phyloP scores from a whole-genome alignment of 2,797 vertebrate species.

The Cirrhinus mrigala region DNA sequence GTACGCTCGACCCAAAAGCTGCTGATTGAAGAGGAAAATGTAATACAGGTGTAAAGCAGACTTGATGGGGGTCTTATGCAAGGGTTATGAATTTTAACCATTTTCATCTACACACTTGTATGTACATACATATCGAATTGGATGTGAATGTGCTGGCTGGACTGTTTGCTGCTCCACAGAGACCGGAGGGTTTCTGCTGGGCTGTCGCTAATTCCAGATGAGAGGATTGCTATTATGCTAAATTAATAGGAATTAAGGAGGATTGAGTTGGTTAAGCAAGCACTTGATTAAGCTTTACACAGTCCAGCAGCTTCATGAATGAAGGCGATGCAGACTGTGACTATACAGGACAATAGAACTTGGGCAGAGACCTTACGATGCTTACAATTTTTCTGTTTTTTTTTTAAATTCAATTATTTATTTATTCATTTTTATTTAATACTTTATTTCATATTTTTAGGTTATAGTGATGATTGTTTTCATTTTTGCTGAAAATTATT shows the following conservation, averaged over 20 bases:
- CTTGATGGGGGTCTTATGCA: slow-evolving; percentile 85
- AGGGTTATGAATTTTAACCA: slow-evolving; percentile 87
- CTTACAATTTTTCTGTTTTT: too few relatives aligned
- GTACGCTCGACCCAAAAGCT: slow-evolving; percentile 76
- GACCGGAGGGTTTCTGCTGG: slow-evolving; percentile 76
- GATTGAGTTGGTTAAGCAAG: slow-evolving; percentile 85
- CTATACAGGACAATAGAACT: slow-evolving; percentile 39
- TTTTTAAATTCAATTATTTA: too few relatives aligned
- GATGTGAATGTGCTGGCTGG: slow-evolving; percentile 79
- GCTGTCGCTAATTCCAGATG: slow-evolving; percentile 81
- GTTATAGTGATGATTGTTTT: background rate
- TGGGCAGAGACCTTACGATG: slow-evolving; percentile 6
- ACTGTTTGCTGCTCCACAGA: slow-evolving; percentile 77
- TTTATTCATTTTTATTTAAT: too few relatives aligned
- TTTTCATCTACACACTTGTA: slow-evolving; percentile 83
- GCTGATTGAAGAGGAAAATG: slow-evolving; percentile 86
- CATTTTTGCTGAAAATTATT: background rate
- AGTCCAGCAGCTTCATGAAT: slow-evolving; percentile 42
- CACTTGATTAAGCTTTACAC: slow-evolving; percentile 80
- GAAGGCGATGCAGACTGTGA: slow-evolving; percentile 24
- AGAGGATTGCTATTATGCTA: slow-evolving; percentile 82
- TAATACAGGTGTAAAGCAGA: slow-evolving; percentile 86
- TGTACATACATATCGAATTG: slow-evolving; percentile 82
- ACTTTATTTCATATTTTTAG: background rate
- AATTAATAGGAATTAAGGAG: slow-evolving; percentile 85